Evolutionary conservation across 2,888 invertebrate genomes (phyloP).

Genomic region (Antheraea yamamai): DNA sequence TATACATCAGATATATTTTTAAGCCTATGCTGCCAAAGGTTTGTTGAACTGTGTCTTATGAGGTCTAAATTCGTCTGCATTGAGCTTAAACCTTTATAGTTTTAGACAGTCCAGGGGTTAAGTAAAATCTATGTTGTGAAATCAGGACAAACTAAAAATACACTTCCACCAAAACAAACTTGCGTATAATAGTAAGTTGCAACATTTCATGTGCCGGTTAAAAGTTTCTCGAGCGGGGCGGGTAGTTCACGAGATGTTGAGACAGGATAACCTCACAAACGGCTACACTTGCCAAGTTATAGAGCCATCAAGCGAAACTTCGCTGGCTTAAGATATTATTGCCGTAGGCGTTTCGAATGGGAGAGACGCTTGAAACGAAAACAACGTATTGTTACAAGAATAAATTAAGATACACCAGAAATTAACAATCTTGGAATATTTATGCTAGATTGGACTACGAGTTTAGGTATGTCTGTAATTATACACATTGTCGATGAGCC

Average conservation of each 20-base stretch:
- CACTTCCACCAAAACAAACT: background rate
- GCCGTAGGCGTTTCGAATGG: background rate
- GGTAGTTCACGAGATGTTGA: constrained; percentile 17
- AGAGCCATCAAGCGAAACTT: constrained; percentile 13
- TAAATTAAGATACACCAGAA: background rate
- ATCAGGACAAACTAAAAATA: background rate
- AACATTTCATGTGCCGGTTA: background rate
- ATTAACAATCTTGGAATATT: background rate
- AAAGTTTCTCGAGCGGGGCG: constrained; percentile 2
- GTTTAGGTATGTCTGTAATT: too few relatives aligned
- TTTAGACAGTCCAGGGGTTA: too few relatives aligned
- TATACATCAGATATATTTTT: too few relatives aligned
- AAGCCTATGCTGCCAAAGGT: too few relatives aligned
- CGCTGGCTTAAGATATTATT: constrained; percentile 10
- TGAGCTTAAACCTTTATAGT: too few relatives aligned
- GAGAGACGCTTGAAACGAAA: background rate
- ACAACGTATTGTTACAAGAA: background rate
- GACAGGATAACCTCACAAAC: constrained; percentile 22
- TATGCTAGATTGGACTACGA: background rate
- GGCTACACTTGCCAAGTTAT: constrained; percentile 18
- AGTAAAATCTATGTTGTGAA: too few relatives aligned
- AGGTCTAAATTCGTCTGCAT: too few relatives aligned
- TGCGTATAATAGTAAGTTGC: background rate
- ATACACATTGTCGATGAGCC: too few relatives aligned
- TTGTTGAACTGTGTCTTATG: too few relatives aligned